phyloP scores from a whole-genome alignment of 2,888 invertebrate genomes.

The Agonopterix alstromeriana region DNA sequence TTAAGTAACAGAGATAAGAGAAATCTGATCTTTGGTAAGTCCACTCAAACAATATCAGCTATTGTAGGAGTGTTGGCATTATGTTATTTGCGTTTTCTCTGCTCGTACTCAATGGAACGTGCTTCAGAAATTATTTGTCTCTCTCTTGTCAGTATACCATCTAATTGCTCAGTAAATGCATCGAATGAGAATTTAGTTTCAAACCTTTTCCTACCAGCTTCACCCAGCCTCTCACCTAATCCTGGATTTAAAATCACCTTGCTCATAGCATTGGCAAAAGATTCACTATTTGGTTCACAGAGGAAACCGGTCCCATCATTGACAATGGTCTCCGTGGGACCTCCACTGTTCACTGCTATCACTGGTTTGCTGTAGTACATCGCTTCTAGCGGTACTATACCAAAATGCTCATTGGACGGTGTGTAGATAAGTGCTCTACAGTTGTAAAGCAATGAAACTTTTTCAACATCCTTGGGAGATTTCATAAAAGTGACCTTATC shows the following conservation, averaged over 20 bases:
- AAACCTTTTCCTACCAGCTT: slow-evolving; percentile 84
- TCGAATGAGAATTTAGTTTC: slow-evolving; percentile 89
- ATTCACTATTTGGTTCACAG: slow-evolving; percentile 80
- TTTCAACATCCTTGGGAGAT: slow-evolving; percentile 91
- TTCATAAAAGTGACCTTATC: slow-evolving; percentile 89
- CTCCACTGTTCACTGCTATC: slow-evolving; percentile 96
- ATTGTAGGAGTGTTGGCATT: slow-evolving; percentile 56
- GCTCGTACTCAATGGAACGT: slow-evolving; percentile 54
- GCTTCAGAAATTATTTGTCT: slow-evolving; percentile 60
- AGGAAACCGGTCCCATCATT: slow-evolving; percentile 89
- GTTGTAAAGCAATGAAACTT: slow-evolving; percentile 86
- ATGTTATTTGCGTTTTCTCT: slow-evolving; percentile 62
- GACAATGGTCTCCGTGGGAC: slow-evolving; percentile 94
- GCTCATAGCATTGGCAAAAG: slow-evolving; percentile 87
- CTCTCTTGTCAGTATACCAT: slow-evolving; percentile 68
- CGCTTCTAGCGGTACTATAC: slow-evolving; percentile 98
- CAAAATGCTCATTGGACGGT: slow-evolving; percentile 98
- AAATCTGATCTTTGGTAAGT: neutral
- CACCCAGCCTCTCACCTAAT: slow-evolving; percentile 82
- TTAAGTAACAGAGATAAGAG: neutral
- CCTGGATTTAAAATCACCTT: slow-evolving; percentile 79
- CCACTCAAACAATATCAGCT: slow-evolving; percentile 70
- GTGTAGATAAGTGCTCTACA: slow-evolving; percentile 94
- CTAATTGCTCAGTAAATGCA: slow-evolving; percentile 84
- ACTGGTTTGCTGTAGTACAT: slow-evolving; percentile 97